Evolutionary conservation across 2,797 vertebrate genomes (phyloP).

Genomic region (Tenualosa thibaudeaui): DNA sequence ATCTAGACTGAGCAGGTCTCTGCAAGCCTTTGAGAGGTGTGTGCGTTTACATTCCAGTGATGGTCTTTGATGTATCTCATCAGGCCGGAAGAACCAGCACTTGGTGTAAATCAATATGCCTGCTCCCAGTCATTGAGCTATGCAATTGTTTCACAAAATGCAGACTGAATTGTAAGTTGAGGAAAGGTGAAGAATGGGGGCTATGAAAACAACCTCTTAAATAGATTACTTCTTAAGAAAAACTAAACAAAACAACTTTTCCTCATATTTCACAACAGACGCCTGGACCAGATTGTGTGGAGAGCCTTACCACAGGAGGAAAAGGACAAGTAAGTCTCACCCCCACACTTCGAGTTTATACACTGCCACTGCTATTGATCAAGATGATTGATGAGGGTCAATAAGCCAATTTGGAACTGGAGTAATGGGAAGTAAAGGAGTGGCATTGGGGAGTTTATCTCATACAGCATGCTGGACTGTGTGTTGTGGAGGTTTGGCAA

Average conservation of each 20-base stretch:
- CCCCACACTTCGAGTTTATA: neutral
- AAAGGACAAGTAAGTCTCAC: slow-evolving; percentile 35
- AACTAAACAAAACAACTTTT: neutral
- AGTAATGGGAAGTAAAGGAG: neutral
- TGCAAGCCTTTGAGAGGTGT: slow-evolving; percentile 75
- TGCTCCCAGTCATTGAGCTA: slow-evolving; percentile 11
- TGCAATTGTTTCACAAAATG: slow-evolving; percentile 15
- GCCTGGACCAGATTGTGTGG: slow-evolving; percentile 38
- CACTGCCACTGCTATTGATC: neutral
- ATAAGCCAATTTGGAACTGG: neutral
- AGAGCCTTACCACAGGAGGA: slow-evolving; percentile 40
- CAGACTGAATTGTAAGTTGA: neutral
- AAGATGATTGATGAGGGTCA: neutral
- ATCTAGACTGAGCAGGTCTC: slow-evolving; percentile 68
- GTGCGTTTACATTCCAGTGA: neutral
- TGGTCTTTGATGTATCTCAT: neutral
- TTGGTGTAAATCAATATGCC: neutral
- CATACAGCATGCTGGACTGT: neutral
- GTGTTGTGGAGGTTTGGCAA: slow-evolving; percentile 64
- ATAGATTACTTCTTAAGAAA: neutral
- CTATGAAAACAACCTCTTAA: neutral
- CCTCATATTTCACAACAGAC: slow-evolving; percentile 22
- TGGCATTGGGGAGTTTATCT: neutral
- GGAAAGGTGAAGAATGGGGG: neutral
- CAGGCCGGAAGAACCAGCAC: neutral